phyloP scores from a whole-genome alignment of 2,888 invertebrate species.

The Pyralis farinalis region DNA sequence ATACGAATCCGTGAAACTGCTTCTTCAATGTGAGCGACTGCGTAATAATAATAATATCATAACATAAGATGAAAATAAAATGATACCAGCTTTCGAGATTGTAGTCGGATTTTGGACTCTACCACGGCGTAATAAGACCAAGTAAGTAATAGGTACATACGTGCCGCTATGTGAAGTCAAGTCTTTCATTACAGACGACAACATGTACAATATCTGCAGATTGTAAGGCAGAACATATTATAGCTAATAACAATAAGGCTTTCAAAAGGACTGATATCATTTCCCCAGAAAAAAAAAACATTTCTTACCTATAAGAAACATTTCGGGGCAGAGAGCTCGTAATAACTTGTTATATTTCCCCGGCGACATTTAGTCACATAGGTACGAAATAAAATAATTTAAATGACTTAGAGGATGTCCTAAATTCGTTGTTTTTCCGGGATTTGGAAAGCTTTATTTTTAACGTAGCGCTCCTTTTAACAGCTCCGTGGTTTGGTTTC shows the following conservation, averaged over 20 bases:
- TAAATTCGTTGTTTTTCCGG: too few relatives aligned
- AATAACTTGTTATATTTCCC: slow-evolving; percentile 23
- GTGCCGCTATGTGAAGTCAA: neutral
- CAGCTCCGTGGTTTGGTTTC: too few relatives aligned
- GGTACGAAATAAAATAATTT: too few relatives aligned
- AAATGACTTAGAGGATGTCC: too few relatives aligned
- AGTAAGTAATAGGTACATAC: too few relatives aligned
- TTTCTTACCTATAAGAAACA: slow-evolving; percentile 42
- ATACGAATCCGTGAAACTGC: slow-evolving; percentile 4
- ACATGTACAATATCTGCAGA: slow-evolving; percentile 8
- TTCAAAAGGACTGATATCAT: slow-evolving; percentile 46
- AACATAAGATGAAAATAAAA: slow-evolving; percentile 9
- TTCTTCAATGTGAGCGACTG: slow-evolving; percentile 7
- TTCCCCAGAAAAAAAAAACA: slow-evolving; percentile 39
- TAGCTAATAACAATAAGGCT: slow-evolving; percentile 35
- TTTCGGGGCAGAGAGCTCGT: slow-evolving; percentile 39
- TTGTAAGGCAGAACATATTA: slow-evolving; percentile 10
- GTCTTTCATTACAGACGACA: slow-evolving; percentile 7
- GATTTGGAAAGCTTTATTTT: too few relatives aligned
- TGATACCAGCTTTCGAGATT: slow-evolving; percentile 2
- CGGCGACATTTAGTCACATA: neutral
- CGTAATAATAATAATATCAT: slow-evolving; percentile 9
- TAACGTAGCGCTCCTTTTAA: too few relatives aligned
- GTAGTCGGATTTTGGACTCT: neutral
- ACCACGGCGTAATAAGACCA: neutral